Evolutionary conservation across 2,888 invertebrate genomes (phyloP), one percentile per base, ranked within the genome.

Genomic region (Synergus laeviventris): DNA sequence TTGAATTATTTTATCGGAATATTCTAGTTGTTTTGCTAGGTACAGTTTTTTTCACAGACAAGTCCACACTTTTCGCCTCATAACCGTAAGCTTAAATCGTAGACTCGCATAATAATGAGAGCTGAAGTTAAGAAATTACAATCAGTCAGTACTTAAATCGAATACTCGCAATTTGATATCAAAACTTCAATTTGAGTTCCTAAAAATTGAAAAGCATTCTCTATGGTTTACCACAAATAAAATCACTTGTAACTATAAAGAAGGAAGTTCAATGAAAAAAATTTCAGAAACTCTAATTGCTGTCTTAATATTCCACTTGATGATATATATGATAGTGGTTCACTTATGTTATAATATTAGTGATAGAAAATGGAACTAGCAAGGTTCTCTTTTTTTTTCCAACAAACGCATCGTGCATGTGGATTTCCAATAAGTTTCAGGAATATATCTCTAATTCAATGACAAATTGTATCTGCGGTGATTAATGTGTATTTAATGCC

Each of bases 61-160:
- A n/a, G n/a, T 61, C 9, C 36, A 61, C 38, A 36, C 61, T 64
- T 42, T 42, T 0, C 21, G 21, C 7, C 8, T 24, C 21, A 66
- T 42, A 66, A 66, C 42, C 24, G 24, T 49, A 70, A 70, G 49
- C 70, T 70, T 31, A 70, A 70, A 70, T 70, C 49, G 45, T 70
- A 70, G 49, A 49, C 49, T 70, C 31, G 70, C 31, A 70, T 49
- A 70, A 49, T 49, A 70, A 36, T 36, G n/a, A 12, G 49, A 70
- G 49, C n/a, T 70, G 31, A 49, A 70, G 36, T 70, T 70, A n/a
- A 31, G 49, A 70, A 70, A 70, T 70, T 70, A 70, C 70, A 70
- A 31, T 70, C 70, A 70, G 70, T 70, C 70, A 49, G 70, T 70
- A 70, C 70, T 70, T 70, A 36, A 70, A 24, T 70, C 49, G 70